These are phyloP conservation scores for Pogonomyrmex barbatus DNA, from an alignment of 1,140 invertebrate genomes.

Conservation along the genomic window DNA sequence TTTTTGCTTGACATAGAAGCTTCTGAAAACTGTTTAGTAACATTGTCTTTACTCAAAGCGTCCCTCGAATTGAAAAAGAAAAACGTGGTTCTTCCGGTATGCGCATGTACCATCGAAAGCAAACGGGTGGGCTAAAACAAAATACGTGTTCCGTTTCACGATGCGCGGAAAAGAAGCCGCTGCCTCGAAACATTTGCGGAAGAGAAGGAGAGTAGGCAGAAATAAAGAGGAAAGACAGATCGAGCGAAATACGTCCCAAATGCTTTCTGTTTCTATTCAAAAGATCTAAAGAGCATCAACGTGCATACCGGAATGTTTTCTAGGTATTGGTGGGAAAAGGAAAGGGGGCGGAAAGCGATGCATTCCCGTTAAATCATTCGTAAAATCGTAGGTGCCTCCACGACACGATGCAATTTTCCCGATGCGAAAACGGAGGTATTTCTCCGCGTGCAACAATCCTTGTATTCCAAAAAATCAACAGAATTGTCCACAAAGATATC, in stretches of 20 bases:
- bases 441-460: not conserved
- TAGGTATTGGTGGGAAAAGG: slow-evolving; percentile 44
- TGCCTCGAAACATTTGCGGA: slow-evolving; percentile 57
- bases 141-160: slow-evolving; percentile 71
- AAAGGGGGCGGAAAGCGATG: slow-evolving; percentile 24
- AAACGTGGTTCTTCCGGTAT: slow-evolving; percentile 30
- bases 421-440: not conserved
- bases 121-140: slow-evolving; percentile 66
- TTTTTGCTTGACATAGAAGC: slow-evolving; percentile 1
- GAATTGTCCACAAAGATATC: slow-evolving; percentile 47
- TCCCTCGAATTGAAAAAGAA: slow-evolving; percentile 52
- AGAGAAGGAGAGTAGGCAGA: not conserved
- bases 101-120: slow-evolving; percentile 39
- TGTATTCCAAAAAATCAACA: slow-evolving; percentile 38
- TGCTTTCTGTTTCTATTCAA: slow-evolving; percentile 38
- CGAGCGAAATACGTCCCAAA: slow-evolving; percentile 30
- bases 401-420: slow-evolving; percentile 24
- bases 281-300: slow-evolving; percentile 48
- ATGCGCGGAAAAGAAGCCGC: slow-evolving; percentile 51
- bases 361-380: slow-evolving; percentile 75
- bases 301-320: slow-evolving; percentile 56
- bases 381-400: slow-evolving; percentile 65
- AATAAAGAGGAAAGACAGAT: slow-evolving; percentile 21
- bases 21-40: slow-evolving; percentile 58
- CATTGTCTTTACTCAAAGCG: slow-evolving; percentile 57